Conservation (phyloP, 2,113 vertebrate genomes). For the Craseonycteris thonglongyai region DNA sequence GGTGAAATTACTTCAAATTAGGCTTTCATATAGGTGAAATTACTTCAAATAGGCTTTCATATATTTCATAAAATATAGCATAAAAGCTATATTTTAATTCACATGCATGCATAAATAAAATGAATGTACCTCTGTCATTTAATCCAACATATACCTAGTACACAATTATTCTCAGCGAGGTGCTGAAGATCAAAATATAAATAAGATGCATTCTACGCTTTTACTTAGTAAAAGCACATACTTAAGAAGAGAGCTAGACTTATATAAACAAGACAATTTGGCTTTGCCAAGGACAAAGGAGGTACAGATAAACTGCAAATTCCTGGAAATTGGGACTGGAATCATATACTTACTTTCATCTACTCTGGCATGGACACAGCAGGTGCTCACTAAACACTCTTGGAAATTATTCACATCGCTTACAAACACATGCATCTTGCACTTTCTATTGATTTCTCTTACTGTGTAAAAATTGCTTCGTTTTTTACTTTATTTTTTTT, state of each 20-base stretch:
- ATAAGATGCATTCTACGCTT: neutral
- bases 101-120: neutral
- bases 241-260: neutral
- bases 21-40: neutral
- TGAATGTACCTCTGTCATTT: neutral
- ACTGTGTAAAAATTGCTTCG: neutral
- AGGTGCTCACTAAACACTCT: neutral
- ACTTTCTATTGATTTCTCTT: neutral
- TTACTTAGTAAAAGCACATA: neutral
- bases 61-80: neutral
- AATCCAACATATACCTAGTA: neutral
- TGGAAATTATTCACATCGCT: neutral
- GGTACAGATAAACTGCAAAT: neutral
- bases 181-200: neutral
- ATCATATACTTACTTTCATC: slow-evolving; percentile 8
- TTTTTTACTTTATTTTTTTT: neutral
- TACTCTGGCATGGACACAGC: neutral
- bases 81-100: neutral
- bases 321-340: neutral
- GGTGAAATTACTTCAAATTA: no score
- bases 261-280: neutral
- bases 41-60: neutral
- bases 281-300: neutral
- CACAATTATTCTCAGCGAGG: neutral
- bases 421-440: neutral